These are phyloP conservation scores for Echeneis naucrates DNA, from an alignment of 2,797 vertebrate genomes.

Conservation along the genomic window DNA sequence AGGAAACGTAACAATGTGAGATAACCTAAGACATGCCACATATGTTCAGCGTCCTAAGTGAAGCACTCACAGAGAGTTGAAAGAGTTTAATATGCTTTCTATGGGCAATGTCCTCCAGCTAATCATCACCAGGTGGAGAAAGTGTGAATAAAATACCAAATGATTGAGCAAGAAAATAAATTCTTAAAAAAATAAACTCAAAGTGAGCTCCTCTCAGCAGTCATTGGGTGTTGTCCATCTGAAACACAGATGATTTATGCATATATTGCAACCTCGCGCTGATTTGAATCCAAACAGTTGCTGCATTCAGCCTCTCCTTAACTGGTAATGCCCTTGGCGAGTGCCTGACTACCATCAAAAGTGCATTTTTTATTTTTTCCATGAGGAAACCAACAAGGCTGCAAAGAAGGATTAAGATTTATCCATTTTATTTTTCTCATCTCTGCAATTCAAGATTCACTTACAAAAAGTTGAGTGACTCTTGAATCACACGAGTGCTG, in stretches of 20 bases:
- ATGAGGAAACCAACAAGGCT: neutral
- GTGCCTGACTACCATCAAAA: neutral
- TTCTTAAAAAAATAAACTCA: neutral
- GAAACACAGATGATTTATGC: neutral
- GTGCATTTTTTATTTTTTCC: neutral
- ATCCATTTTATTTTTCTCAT: neutral
- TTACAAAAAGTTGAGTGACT: no score
- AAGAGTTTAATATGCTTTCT: neutral
- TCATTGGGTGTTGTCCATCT: neutral
- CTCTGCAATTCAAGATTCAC: neutral
- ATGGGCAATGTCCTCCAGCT: neutral
- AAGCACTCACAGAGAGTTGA: neutral
- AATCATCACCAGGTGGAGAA: neutral
- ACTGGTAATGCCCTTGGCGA: conserved; percentile 1
- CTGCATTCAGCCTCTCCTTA: neutral
- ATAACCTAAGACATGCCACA: neutral
- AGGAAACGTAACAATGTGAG: neutral
- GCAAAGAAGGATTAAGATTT: neutral
- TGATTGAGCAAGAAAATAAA: neutral
- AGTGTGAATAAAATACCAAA: neutral
- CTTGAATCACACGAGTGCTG: no score
- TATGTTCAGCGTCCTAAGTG: neutral
- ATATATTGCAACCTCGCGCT: conserved; percentile 4
- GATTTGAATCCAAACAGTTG: neutral
- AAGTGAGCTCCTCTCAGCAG: neutral